A percentile compares a stretch with the other conserved stretches of the same genome.
Evolutionary conservation across 2,113 vertebrate species (phyloP).

Genomic region (Microcebus ravelobensis): DNA sequence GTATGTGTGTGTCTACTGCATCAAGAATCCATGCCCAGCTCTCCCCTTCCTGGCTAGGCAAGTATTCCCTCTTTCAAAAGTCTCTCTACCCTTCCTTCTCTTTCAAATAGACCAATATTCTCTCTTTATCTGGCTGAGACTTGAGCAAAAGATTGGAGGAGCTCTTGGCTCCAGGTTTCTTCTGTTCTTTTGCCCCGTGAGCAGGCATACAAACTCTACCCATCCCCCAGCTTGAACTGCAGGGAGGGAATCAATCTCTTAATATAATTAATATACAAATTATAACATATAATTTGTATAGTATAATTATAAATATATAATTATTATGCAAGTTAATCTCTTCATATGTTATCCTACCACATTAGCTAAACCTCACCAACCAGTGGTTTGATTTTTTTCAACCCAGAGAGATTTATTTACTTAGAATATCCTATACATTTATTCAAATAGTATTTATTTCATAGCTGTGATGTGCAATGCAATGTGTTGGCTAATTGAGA

Average conservation of each 20-base stretch:
- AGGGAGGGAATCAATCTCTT: constrained; percentile 10
- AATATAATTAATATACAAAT: not conserved
- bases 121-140: not conserved
- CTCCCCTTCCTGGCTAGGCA: not conserved
- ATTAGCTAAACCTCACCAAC: not conserved
- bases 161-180: not conserved
- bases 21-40: not conserved
- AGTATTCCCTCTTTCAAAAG: not conserved
- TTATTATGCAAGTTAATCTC: not conserved
- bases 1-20: not conserved
- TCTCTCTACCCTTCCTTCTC: not conserved
- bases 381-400: not conserved
- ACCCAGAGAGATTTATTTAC: constrained; percentile 20
- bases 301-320: not conserved
- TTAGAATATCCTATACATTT: not conserved
- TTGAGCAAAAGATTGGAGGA: not conserved
- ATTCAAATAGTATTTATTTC: not conserved
- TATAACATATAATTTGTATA: not conserved
- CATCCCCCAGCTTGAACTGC: not conserved
- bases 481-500: not conserved
- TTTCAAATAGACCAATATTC: not conserved
- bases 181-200: not conserved
- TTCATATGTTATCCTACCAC: not conserved
- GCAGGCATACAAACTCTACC: not conserved
- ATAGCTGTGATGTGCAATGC: not conserved